A percentile compares a stretch with the other conserved stretches of the same genome.
phyloP scores from a whole-genome alignment of 2,888 invertebrate species.

The Drosophila neotestacea region DNA sequence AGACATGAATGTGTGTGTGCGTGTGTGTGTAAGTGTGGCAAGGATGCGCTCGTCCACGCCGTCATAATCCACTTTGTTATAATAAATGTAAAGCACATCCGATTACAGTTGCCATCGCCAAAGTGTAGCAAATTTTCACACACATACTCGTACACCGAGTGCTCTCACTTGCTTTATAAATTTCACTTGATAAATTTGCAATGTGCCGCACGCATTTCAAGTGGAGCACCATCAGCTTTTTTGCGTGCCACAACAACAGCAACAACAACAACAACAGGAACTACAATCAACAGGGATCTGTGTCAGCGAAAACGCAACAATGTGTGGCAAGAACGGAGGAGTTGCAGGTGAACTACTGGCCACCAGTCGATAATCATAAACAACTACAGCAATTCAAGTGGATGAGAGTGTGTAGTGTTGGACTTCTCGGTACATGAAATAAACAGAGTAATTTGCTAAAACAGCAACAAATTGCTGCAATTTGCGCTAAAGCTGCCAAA shows the following conservation, averaged over 20 bases:
- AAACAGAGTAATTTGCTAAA: slow-evolving; percentile 82
- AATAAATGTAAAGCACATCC: slow-evolving; percentile 82
- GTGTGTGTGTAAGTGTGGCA: slow-evolving; percentile 37
- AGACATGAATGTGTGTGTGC: slow-evolving; percentile 12
- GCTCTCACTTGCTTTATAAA: slow-evolving; percentile 49
- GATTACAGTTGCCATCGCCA: slow-evolving; percentile 78
- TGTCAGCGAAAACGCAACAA: slow-evolving; percentile 24
- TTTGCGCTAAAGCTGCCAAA: slow-evolving; percentile 75
- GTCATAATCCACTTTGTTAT: slow-evolving; percentile 81
- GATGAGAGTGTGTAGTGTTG: slow-evolving; percentile 6
- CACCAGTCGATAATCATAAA: slow-evolving; percentile 77
- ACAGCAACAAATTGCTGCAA: slow-evolving; percentile 82
- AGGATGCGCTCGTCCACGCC: slow-evolving; percentile 62
- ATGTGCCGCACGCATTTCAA: slow-evolving; percentile 66
- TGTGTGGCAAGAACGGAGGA: neutral
- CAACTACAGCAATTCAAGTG: slow-evolving; percentile 54
- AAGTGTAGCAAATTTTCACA: slow-evolving; percentile 79
- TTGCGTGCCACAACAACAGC: slow-evolving; percentile 53
- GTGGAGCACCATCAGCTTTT: slow-evolving; percentile 24
- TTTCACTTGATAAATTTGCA: slow-evolving; percentile 77
- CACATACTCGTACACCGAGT: neutral
- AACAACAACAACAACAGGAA: neutral
- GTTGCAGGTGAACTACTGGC: slow-evolving; percentile 48
- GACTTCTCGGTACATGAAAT: slow-evolving; percentile 60
- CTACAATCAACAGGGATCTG: slow-evolving; percentile 34